Evolutionary conservation across 2,888 invertebrate genomes (phyloP).

Genomic region (Lithophane socia): DNA sequence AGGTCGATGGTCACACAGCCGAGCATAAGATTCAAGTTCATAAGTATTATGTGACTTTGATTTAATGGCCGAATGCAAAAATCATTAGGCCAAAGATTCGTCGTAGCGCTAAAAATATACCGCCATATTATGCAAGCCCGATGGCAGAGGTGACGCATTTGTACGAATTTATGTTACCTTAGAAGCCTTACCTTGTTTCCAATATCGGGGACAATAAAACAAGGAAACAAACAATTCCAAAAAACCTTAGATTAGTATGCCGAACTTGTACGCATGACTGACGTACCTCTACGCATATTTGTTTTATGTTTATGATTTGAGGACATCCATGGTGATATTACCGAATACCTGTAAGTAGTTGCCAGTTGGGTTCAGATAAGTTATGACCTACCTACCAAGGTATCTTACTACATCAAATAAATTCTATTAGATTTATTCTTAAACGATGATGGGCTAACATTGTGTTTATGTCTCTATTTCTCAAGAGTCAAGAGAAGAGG

Average conservation of each 20-base stretch:
- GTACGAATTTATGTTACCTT: constrained; percentile 36
- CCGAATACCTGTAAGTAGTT: constrained; percentile 8
- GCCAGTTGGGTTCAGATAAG: neutral
- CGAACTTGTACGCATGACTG: constrained; percentile 34
- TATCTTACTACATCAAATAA: constrained; percentile 16
- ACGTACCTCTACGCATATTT: constrained; percentile 18
- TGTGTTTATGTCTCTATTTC: constrained; percentile 10
- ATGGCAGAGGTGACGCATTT: constrained; percentile 13
- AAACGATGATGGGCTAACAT: neutral
- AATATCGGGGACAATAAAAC: constrained; percentile 48
- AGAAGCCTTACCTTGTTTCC: constrained; percentile 53
- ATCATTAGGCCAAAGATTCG: neutral
- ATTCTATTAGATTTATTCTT: constrained; percentile 9
- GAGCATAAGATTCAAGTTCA: constrained; percentile 50
- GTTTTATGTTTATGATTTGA: constrained; percentile 31
- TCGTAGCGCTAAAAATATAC: neutral
- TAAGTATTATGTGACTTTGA: constrained; percentile 32
- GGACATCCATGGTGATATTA: constrained; percentile 19
- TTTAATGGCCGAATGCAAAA: constrained; percentile 2
- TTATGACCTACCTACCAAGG: neutral
- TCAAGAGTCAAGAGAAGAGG: constrained; percentile 4
- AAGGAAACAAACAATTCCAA: constrained; percentile 48
- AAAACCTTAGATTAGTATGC: constrained; percentile 47
- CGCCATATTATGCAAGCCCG: constrained; percentile 41
- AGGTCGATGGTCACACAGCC: constrained; percentile 55